Percentiles rank a stretch among this genome's conserved stretches.
These are phyloP conservation scores for Monoplex corrugatus DNA, from an alignment of 2,888 invertebrate genomes.

Conservation along the genomic window DNA sequence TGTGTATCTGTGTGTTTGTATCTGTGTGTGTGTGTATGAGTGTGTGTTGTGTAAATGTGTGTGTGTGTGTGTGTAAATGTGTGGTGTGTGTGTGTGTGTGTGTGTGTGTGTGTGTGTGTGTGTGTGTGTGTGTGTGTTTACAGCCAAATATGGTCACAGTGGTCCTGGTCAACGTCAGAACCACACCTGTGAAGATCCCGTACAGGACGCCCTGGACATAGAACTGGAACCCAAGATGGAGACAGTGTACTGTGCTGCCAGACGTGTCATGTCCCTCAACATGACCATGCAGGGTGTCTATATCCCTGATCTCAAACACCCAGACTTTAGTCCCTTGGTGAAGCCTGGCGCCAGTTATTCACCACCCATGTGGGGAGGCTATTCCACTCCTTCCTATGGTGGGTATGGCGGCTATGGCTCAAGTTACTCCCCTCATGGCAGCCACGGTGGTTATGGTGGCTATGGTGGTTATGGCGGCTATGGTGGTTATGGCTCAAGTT, in stretches of 20 bases:
- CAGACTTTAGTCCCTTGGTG: slow-evolving; percentile 13
- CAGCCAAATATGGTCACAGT: not conserved
- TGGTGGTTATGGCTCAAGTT: not conserved
- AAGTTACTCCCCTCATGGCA: not conserved
- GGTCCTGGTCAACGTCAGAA: not conserved
- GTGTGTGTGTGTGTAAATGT: too few species aligned
- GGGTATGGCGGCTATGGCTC: not conserved
- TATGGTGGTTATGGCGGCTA: not conserved
- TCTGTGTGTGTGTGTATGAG: too few species aligned
- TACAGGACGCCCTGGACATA: slow-evolving; percentile 9
- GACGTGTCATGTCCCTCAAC: slow-evolving; percentile 22
- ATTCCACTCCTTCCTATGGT: not conserved
- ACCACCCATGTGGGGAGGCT: too few species aligned
- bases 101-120: too few species aligned
- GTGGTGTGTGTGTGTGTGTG: too few species aligned
- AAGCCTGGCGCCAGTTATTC: too few species aligned
- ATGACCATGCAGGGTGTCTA: not conserved
- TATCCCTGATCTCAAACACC: slow-evolving; percentile 15
- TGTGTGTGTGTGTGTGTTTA: not conserved
- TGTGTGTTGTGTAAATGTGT: too few species aligned
- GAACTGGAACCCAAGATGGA: slow-evolving; percentile 29
- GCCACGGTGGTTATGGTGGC: not conserved
- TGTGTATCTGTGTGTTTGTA: too few species aligned
- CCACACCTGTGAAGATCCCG: slow-evolving; percentile 28
- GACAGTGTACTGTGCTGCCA: slow-evolving; percentile 25